Percentiles rank a stretch among this genome's conserved stretches.
Evolutionary conservation across 2,797 vertebrate genomes (phyloP).

Genomic region (Tapera naevia): DNA sequence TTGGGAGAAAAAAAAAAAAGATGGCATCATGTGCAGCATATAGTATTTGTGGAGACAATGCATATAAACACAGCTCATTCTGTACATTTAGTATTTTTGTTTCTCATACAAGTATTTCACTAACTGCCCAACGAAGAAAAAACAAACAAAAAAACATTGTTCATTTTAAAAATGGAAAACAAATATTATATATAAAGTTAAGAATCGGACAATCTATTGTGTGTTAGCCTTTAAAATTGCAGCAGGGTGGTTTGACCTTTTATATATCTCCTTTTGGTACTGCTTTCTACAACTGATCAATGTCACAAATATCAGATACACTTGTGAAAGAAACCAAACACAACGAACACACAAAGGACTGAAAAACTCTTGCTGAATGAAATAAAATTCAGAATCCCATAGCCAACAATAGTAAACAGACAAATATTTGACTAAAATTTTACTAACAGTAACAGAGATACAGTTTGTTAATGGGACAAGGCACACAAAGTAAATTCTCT

Average conservation of each 20-base stretch:
- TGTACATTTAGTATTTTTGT: not conserved
- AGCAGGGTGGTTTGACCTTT: not conserved
- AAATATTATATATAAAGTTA: not conserved
- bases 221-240: not conserved
- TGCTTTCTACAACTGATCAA: not conserved
- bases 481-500: not conserved
- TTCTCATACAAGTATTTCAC: not conserved
- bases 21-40: not conserved
- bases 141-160: not conserved
- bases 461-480: not conserved
- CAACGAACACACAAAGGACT: not conserved
- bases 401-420: not conserved
- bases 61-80: not conserved
- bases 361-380: not conserved
- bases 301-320: not conserved
- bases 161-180: not conserved
- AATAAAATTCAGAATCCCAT: not conserved
- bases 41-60: not conserved
- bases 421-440: not conserved
- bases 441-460: not conserved
- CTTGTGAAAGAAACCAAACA: not conserved
- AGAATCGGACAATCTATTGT: not conserved
- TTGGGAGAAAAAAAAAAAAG: constrained; percentile 24
- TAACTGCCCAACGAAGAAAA: not conserved
- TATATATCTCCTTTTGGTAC: not conserved